Evolutionary conservation across 1,140 invertebrate species (phyloP).

Genomic region (Leguminivora glycinivorella): DNA sequence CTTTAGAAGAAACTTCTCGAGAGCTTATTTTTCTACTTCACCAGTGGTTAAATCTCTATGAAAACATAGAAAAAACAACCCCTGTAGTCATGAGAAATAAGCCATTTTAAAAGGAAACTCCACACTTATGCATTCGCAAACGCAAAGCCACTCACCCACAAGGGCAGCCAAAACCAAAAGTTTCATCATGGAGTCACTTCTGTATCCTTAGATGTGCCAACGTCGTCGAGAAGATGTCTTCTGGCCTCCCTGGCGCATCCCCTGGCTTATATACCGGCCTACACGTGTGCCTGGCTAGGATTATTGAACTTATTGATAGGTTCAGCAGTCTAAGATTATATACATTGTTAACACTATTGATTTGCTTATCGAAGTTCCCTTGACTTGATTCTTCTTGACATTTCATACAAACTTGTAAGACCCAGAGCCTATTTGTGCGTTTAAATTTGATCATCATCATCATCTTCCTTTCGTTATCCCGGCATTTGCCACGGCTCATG

Average conservation of each 20-base stretch:
- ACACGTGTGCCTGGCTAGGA: slow-evolving; percentile 42
- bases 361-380: neutral
- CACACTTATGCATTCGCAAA: too few species aligned
- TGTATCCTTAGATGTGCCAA: slow-evolving; percentile 13
- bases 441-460: too few species aligned
- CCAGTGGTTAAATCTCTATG: too few species aligned
- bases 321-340: slow-evolving; percentile 37
- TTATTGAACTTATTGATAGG: slow-evolving; percentile 46
- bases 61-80: too few species aligned
- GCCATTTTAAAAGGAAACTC: neutral
- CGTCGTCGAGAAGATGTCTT: slow-evolving; percentile 50
- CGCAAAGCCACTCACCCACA: slow-evolving; percentile 36
- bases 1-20: too few species aligned
- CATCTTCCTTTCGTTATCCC: too few species aligned
- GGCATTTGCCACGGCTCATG: too few species aligned
- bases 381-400: too few species aligned
- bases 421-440: too few species aligned
- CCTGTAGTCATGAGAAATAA: too few species aligned
- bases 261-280: slow-evolving; percentile 48
- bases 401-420: too few species aligned
- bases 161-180: slow-evolving; percentile 42
- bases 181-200: slow-evolving; percentile 36
- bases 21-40: too few species aligned
- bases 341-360: neutral
- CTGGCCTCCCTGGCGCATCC: slow-evolving; percentile 31